Evolutionary conservation across 2,113 vertebrate genomes (phyloP).

Genomic region (Toxostoma redivivum): DNA sequence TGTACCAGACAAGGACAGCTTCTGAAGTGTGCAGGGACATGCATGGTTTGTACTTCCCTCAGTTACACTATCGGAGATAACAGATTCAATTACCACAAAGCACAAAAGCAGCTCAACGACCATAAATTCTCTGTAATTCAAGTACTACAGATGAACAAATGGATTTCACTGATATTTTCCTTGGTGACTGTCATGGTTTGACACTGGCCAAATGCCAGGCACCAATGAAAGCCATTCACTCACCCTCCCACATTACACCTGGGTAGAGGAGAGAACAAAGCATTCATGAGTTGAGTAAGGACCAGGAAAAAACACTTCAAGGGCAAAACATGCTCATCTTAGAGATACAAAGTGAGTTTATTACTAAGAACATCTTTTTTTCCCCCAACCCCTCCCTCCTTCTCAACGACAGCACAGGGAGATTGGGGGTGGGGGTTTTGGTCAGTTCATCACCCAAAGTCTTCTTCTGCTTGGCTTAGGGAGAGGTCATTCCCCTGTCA

Average conservation of each 20-base stretch:
- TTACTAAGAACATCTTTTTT: neutral
- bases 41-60: neutral
- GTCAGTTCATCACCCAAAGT: neutral
- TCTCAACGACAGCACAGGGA: neutral
- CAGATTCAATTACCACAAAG: neutral
- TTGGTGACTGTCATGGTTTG: neutral
- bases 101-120: neutral
- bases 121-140: neutral
- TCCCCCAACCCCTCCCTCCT: neutral
- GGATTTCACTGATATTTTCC: neutral
- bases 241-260: neutral
- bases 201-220: neutral
- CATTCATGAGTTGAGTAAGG: neutral
- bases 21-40: neutral
- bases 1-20: neutral
- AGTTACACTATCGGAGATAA: neutral
- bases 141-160: neutral
- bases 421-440: neutral
- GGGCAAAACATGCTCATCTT: neutral
- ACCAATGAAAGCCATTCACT: neutral
- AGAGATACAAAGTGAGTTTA: neutral
- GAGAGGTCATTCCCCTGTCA: neutral
- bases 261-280: neutral
- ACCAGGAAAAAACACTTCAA: neutral
- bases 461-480: neutral